Evolutionary conservation across 2,113 vertebrate species (phyloP).

Genomic region (Rhagologus leucostigma): DNA sequence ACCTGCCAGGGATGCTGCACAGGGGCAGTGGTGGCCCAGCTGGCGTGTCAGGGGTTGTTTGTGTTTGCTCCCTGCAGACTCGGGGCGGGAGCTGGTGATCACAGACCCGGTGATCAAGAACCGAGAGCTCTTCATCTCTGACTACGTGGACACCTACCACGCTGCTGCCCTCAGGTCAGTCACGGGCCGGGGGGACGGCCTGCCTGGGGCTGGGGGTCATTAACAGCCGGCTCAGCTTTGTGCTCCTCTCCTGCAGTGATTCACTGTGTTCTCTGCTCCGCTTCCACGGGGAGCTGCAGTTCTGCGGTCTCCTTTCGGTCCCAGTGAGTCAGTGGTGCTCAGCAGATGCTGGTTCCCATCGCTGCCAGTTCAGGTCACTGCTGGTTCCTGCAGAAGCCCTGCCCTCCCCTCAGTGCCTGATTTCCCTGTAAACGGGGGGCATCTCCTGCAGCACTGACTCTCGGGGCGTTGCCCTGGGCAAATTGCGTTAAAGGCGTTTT

Average conservation of each 20-base stretch:
- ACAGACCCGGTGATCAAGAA: constrained; percentile 97
- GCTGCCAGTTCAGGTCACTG: neutral
- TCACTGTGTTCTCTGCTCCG: neutral
- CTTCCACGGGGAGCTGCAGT: neutral
- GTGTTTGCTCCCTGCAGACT: constrained; percentile 75
- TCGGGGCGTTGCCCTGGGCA: neutral
- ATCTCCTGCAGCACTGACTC: neutral
- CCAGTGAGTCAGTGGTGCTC: neutral
- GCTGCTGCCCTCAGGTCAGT: constrained; percentile 94
- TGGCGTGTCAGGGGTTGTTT: neutral
- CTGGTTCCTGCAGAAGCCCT: neutral
- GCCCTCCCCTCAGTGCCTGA: neutral
- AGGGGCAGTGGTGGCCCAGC: neutral
- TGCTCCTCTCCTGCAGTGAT: neutral
- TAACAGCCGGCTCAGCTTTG: neutral
- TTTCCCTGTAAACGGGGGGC: neutral
- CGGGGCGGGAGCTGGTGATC: constrained; percentile 95
- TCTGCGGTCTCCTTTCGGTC: neutral
- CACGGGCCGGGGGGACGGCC: neutral
- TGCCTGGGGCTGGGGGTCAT: neutral
- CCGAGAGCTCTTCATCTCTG: constrained; percentile 97
- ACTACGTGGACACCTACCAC: constrained; percentile 97
- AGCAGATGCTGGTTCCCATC: neutral
- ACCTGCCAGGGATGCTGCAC: neutral
- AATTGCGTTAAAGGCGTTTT: neutral